phyloP scores from a whole-genome alignment of 2,888 invertebrate genomes.

The Cryptocephalus moraei region DNA sequence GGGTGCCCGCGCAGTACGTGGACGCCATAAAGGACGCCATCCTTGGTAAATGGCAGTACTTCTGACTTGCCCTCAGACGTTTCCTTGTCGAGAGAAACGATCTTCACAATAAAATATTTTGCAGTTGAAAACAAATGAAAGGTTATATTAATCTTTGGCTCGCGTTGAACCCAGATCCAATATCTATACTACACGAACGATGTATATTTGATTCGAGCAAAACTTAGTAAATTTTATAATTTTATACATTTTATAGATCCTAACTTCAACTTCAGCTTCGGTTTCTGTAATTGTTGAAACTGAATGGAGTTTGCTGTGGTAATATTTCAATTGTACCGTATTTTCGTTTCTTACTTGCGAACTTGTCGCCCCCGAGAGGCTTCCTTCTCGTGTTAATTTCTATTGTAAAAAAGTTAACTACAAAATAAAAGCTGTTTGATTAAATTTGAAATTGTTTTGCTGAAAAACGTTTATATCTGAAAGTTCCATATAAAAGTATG shows the following conservation, averaged over 20 bases:
- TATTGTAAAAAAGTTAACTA: too few species aligned
- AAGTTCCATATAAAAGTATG: too few species aligned
- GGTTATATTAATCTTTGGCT: background rate
- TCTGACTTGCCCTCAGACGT: conserved; percentile 39
- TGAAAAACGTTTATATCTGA: too few species aligned
- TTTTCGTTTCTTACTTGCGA: too few species aligned
- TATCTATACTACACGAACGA: too few species aligned
- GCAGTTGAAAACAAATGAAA: conserved; percentile 3
- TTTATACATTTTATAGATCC: background rate
- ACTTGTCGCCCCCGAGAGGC: too few species aligned
- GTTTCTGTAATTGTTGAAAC: background rate
- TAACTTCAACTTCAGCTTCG: background rate
- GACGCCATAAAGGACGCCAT: conserved; percentile 87
- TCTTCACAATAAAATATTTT: background rate
- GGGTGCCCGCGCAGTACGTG: conserved; percentile 86
- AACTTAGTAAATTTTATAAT: background rate
- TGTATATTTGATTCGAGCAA: too few species aligned
- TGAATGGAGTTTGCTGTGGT: too few species aligned
- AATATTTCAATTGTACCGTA: too few species aligned
- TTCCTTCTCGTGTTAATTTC: too few species aligned
- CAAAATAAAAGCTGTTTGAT: too few species aligned
- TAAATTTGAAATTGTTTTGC: too few species aligned
- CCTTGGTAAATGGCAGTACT: conserved; percentile 76
- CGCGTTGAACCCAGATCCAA: background rate
- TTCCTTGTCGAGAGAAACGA: background rate